A percentile compares a stretch with the other conserved stretches of the same genome.
Conservation (phyloP, 2,888 invertebrate species). For the Autographa gamma region DNA sequence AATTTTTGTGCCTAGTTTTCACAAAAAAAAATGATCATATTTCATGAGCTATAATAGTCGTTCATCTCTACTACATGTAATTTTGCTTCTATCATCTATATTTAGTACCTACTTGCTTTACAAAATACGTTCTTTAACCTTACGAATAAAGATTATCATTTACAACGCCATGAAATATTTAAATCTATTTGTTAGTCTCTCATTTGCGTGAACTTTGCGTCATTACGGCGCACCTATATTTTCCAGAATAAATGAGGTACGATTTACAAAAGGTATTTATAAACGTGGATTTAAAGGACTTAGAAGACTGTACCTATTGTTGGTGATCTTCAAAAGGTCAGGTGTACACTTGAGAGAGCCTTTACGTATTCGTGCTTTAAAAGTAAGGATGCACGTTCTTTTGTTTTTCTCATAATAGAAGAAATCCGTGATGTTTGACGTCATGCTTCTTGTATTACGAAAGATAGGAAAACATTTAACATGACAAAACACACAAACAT, state of each 20-base stretch:
- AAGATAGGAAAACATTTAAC: neutral
- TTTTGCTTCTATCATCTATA: neutral
- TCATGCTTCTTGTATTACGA: neutral
- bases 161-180: neutral
- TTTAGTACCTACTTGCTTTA: neutral
- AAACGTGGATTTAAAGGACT: conserved; percentile 2
- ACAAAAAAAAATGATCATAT: neutral
- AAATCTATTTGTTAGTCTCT: conserved; percentile 4
- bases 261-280: neutral
- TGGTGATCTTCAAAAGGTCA: conserved; percentile 1
- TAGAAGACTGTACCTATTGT: neutral
- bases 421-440: neutral
- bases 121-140: neutral
- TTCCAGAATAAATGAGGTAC: neutral
- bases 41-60: neutral
- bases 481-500: neutral
- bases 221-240: conserved; percentile 4
- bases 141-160: conserved; percentile 1
- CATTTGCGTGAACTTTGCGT: conserved; percentile 4
- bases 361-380: neutral
- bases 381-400: too few relatives aligned
- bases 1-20: too few relatives aligned
- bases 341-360: neutral
- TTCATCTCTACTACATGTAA: too few relatives aligned
- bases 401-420: too few relatives aligned